Base-by-base conservation (phyloP, 2,113 vertebrate genomes). In the Strix aluco region DNA sequence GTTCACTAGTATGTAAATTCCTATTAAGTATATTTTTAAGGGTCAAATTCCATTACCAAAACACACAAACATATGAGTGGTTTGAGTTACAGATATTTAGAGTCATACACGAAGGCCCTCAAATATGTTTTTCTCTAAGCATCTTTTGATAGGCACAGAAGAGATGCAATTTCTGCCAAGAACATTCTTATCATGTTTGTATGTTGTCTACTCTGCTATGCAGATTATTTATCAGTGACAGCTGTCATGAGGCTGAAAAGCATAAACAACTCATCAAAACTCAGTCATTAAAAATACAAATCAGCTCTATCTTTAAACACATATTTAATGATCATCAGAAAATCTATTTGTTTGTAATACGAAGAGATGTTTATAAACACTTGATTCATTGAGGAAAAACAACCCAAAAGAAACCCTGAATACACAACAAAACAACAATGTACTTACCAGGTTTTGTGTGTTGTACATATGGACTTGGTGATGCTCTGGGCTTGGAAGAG, bases 401-500 rank as follows among this genome's bases (percentile, higher is more conserved):
- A 79, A 74, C 15, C 11, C 40, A 30, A 86, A 78, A 72, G 8
- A 78, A 49, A 18, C 14, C 4, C 13, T 30, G 13, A 72, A 40
- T 42, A 66, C 8, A 86, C 11, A 84, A 17, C 18, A 58, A 57
- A 84, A 26, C 9, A 93, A 15, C 25, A 46, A 17, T 19, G 8
- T 74, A 38, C 70, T 87, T 97, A 96, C 81, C 89, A 44, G 91
- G 27, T 79, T 70, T 94, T 78, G 70, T 82, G 44, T 62, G 29
- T 58, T 49, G 49, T 54, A 81, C 32, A 46, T 84, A 66, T 15
- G 94, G 89, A 32, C 86, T 83, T 62, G 89, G 81, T 44, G 95
- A 73, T 65, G 74, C 21, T 52, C 73, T 94, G 38, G 97, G 91
- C 75, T 47, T 97, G 72, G 84, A 78, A 71, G 95, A 16, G 27